phyloP scores from a whole-genome alignment of 2,797 vertebrate genomes.

The Poecilia wingei region DNA sequence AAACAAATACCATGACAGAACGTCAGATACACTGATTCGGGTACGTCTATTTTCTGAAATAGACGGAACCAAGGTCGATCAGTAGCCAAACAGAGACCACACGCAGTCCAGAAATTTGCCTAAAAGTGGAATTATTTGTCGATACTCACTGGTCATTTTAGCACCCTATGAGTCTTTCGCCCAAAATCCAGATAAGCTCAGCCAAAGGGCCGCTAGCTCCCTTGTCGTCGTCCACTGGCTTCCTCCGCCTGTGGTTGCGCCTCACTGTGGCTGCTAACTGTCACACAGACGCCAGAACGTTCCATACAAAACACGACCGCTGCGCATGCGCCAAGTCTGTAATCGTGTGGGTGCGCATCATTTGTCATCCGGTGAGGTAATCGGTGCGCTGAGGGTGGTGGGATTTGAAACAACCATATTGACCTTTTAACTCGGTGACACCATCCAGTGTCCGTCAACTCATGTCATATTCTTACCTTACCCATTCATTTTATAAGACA shows the following conservation, averaged over 20 bases:
- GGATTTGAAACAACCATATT: not conserved
- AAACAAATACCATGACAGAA: not conserved
- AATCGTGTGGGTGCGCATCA: not conserved
- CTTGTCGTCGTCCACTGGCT: constrained; percentile 48
- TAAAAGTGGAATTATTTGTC: constrained; percentile 39
- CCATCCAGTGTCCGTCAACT: too few species aligned
- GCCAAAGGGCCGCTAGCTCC: constrained; percentile 71
- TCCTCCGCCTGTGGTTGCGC: constrained; percentile 29
- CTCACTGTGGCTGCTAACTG: constrained; percentile 39
- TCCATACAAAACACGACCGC: not conserved
- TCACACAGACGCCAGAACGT: constrained; percentile 45
- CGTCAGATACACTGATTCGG: not conserved
- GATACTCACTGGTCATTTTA: constrained; percentile 82
- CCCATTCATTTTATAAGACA: not conserved
- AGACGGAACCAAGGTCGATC: constrained; percentile 25
- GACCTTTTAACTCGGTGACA: not conserved
- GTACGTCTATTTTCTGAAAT: constrained; percentile 37
- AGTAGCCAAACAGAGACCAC: not conserved
- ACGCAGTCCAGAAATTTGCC: constrained; percentile 32
- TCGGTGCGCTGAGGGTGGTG: not conserved
- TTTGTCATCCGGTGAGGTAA: not conserved
- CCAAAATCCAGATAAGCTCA: constrained; percentile 62
- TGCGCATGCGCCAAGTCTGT: constrained; percentile 40
- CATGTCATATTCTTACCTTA: too few species aligned
- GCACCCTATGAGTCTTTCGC: constrained; percentile 43